Conservation (phyloP, 2,797 vertebrate genomes). For the Rhinella marina region DNA sequence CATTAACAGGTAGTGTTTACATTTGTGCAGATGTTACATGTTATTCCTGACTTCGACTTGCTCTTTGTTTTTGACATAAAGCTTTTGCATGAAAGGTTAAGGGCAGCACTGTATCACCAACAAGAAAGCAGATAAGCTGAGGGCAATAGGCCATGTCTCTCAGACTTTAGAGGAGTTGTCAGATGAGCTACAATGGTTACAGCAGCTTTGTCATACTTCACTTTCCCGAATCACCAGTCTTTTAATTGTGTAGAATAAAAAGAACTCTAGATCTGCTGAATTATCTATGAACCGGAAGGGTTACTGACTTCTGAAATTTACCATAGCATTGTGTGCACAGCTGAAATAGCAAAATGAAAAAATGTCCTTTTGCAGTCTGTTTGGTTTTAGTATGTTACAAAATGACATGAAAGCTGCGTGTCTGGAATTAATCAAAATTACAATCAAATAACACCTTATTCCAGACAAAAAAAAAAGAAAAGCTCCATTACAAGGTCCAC, state of each 20-base stretch:
- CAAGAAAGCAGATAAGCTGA: constrained; percentile 34
- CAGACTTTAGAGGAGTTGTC: constrained; percentile 21
- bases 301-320: background rate
- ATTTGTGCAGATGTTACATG: constrained; percentile 34
- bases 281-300: background rate
- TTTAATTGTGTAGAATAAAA: background rate
- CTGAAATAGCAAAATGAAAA: background rate
- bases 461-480: too few relatives aligned
- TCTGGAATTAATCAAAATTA: too few relatives aligned
- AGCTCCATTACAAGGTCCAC: too few relatives aligned
- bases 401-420: too few relatives aligned
- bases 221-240: background rate
- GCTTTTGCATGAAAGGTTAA: constrained; percentile 34
- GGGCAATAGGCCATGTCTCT: constrained; percentile 26
- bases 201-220: background rate
- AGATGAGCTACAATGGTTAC: background rate
- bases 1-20: constrained; percentile 28
- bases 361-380: too few relatives aligned
- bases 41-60: constrained; percentile 15
- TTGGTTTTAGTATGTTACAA: too few relatives aligned
- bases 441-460: too few relatives aligned
- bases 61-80: constrained; percentile 34
- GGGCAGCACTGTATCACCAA: constrained; percentile 28
- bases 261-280: background rate
- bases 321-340: background rate